Percentiles rank a stretch among this genome's conserved stretches.
phyloP scores from a whole-genome alignment of 64 coral and sea anemone species.

The Stylophora pistillata region DNA sequence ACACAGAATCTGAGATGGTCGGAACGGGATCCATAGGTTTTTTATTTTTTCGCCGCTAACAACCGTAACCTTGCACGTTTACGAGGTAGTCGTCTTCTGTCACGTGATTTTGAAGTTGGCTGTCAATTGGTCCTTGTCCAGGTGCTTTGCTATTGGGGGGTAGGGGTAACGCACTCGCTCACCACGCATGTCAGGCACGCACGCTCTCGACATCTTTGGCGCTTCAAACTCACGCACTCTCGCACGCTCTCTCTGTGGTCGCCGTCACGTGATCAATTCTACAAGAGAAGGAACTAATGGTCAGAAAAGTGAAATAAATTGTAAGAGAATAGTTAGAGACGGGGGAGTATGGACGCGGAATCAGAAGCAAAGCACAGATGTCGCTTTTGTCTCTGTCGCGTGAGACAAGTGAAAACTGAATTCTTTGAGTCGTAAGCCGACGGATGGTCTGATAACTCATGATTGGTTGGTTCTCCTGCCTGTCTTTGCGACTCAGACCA shows the following conservation, averaged over 20 bases:
- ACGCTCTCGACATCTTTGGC: conserved; percentile 7
- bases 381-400: no score
- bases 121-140: conserved; percentile 20
- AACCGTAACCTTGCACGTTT: neutral
- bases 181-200: conserved; percentile 4
- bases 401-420: no score
- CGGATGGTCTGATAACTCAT: neutral
- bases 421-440: neutral
- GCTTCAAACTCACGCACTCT: conserved; percentile 57
- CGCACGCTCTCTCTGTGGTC: conserved; percentile 54
- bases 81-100: neutral
- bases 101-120: conserved; percentile 14
- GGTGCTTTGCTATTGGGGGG: conserved; percentile 9
- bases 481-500: no score
- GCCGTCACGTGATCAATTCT: conserved; percentile 50
- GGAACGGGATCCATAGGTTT: neutral
- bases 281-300: neutral
- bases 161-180: conserved; percentile 43
- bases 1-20: neutral
- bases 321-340: no score
- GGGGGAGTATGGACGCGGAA: no score
- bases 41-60: neutral
- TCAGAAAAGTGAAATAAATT: no score
- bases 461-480: neutral
- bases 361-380: neutral